phyloP scores from a whole-genome alignment of 2,888 invertebrate genomes.

The Drosophila algonquin region DNA sequence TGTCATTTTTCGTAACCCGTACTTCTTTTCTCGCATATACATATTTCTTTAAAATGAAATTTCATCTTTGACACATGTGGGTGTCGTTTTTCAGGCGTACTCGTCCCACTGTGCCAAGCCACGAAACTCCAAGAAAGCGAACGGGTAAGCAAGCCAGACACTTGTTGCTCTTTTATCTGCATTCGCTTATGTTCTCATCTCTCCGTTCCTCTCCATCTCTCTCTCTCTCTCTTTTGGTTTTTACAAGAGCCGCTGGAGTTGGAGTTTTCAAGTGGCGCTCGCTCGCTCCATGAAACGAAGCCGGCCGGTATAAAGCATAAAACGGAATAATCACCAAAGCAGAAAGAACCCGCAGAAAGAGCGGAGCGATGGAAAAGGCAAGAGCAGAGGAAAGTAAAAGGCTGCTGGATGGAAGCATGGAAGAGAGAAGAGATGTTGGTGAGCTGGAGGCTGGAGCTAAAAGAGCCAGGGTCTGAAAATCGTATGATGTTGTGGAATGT shows the following conservation, averaged over 20 bases:
- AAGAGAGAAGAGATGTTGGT: neutral
- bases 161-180: constrained; percentile 44
- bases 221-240: constrained; percentile 8
- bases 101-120: constrained; percentile 25
- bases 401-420: constrained; percentile 6
- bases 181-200: constrained; percentile 4
- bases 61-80: constrained; percentile 20
- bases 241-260: constrained; percentile 31
- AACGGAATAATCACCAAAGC: constrained; percentile 45
- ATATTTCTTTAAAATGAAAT: neutral
- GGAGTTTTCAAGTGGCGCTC: constrained; percentile 49
- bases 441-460: neutral
- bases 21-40: neutral
- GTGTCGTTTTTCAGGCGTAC: neutral
- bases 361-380: neutral
- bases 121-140: constrained; percentile 27
- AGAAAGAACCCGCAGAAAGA: constrained; percentile 37
- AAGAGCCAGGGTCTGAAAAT: constrained; percentile 21
- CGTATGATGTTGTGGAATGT: constrained; percentile 41
- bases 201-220: neutral
- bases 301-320: constrained; percentile 69
- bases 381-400: constrained; percentile 46
- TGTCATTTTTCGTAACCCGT: neutral
- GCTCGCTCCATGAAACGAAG: constrained; percentile 31
- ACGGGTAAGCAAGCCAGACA: constrained; percentile 13